Base-by-base conservation (phyloP, 2,113 vertebrate genomes). In the Phylloscopus whistleri region DNA sequence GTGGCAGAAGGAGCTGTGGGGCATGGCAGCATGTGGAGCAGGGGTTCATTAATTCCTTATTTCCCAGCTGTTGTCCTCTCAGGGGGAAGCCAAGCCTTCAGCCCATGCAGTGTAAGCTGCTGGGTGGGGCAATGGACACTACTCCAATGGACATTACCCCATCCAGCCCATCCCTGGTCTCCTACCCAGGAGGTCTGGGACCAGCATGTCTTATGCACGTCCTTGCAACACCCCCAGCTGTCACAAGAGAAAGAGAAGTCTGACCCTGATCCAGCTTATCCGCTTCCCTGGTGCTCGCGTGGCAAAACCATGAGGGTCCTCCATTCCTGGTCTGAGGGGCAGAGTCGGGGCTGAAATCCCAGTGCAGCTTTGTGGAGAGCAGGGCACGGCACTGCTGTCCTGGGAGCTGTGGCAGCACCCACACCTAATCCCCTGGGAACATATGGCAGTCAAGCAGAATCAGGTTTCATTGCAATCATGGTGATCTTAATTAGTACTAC, bases 301-400 rank as follows among this genome's bases (percentile, higher is more conserved):
- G 75, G 33, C 27, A 64, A 77, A 83, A 44, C 27, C 28, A 6
- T 14, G 27, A 37, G 20, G 15, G 4, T 58, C 7, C 9, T 49
- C 24, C 24, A 11, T 43, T 56, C 28, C 21, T 12, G 19, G 5
- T 23, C 16, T 0, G 0, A 66, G 13, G 2, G 9, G 24, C 7
- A 60, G 49, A 62, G 18, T 11, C 4, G 17, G 30, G 18, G 9
- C 48, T 89, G 76, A 64, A 64, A 64, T 60, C 19, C 35, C 64
- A 22, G 39, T 7, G 44, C 55, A 70, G 78, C 64, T 89, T 59
- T 0, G 0, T 0, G n/a, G 46, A 17, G 62, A 64, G 41, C 70
- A 56, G 79, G 55, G 56, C 72, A 39, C 0, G 0, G n/a, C 0
- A 0, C 55, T 81, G 84, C 0, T 0, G 30, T 44, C 55, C 19